Evolutionary conservation across 2,113 vertebrate genomes (phyloP).

Genomic region (Dicrurus megarhynchus): DNA sequence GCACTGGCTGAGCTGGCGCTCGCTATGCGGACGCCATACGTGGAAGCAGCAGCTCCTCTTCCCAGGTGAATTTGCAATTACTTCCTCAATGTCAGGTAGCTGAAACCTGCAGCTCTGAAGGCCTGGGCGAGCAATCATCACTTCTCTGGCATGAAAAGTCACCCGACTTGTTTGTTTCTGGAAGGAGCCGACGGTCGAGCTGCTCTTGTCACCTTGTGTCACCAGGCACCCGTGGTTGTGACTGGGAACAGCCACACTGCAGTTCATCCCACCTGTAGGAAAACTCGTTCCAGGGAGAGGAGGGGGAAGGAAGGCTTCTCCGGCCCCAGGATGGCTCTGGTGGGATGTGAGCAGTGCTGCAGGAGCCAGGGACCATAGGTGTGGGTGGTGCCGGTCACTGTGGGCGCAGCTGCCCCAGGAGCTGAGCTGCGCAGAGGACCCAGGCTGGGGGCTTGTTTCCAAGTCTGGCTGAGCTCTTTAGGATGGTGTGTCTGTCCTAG

Average conservation of each 20-base stretch:
- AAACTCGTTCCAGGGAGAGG: neutral
- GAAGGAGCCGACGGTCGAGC: neutral
- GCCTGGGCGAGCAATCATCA: neutral
- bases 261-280: neutral
- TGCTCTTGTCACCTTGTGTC: neutral
- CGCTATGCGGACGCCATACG: neutral
- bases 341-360: rapidly evolving
- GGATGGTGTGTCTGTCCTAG: slow-evolving; percentile 14
- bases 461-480: neutral
- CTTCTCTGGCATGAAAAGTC: slow-evolving; percentile 41
- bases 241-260: neutral
- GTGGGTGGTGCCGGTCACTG: rapidly evolving
- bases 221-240: neutral
- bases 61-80: neutral
- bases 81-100: neutral
- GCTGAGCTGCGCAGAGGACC: neutral
- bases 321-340: too few species aligned
- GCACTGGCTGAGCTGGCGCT: slow-evolving; percentile 8
- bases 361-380: rapidly evolving
- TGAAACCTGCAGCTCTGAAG: neutral
- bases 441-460: rapidly evolving
- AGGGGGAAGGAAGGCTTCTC: neutral
- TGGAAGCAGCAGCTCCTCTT: neutral
- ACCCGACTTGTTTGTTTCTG: neutral
- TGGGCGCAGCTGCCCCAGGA: rapidly evolving